Conservation (phyloP, 2,113 vertebrate species). For the Acrocephalus kingi region DNA sequence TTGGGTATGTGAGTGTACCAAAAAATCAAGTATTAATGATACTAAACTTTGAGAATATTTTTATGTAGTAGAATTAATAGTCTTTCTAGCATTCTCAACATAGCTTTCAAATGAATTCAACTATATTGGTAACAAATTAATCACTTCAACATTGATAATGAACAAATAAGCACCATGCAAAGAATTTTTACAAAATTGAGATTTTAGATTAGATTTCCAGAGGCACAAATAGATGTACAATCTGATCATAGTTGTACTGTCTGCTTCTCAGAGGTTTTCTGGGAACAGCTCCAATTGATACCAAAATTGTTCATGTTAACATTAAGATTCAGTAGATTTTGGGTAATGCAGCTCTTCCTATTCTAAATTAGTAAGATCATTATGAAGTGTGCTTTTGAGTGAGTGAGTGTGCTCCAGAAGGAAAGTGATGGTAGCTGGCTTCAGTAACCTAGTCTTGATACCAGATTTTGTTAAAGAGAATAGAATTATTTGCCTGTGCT, state of each 20-base stretch:
- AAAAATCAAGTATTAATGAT: background rate
- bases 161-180: background rate
- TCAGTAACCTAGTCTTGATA: background rate
- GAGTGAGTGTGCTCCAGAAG: background rate
- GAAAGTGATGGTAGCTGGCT: background rate
- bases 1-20: constrained; percentile 80
- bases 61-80: background rate
- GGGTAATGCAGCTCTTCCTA: background rate
- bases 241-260: background rate
- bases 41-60: background rate
- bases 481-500: background rate
- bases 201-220: background rate
- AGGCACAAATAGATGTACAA: background rate
- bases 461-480: background rate
- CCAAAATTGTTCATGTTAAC: background rate
- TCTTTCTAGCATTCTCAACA: background rate
- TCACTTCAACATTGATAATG: background rate
- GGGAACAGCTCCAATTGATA: background rate
- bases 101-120: background rate
- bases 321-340: background rate
- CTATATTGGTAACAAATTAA: background rate
- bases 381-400: background rate
- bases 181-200: background rate
- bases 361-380: background rate
- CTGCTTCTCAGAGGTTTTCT: background rate